A percentile compares a stretch with the other conserved stretches of the same genome.
Conservation (phyloP, 2,113 vertebrate genomes). For the Electrona antarctica region DNA sequence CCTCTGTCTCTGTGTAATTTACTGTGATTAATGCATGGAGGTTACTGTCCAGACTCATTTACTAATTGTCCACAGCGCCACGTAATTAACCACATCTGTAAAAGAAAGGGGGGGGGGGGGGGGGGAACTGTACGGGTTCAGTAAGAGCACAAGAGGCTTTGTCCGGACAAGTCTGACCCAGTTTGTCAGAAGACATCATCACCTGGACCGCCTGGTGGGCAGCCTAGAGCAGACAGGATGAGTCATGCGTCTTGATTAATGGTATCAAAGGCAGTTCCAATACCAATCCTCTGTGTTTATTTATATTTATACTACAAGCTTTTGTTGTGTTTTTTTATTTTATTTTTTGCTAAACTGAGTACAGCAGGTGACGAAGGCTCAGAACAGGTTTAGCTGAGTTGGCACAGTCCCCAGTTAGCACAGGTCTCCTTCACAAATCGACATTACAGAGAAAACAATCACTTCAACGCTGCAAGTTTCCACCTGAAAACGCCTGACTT, state of each 20-base stretch:
- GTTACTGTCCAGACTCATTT: constrained; percentile 79
- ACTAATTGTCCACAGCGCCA: constrained; percentile 72
- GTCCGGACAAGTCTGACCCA: constrained; percentile 15
- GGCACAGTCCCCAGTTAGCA: too few species aligned
- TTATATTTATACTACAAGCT: neutral
- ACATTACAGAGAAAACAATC: constrained; percentile 20
- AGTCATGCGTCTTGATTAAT: neutral
- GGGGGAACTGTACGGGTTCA: constrained; percentile 30
- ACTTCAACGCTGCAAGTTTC: constrained; percentile 32
- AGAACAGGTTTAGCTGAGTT: neutral
- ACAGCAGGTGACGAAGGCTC: neutral
- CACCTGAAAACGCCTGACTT: constrained; percentile 28
- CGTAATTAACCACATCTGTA: constrained; percentile 77
- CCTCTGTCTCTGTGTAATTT: constrained; percentile 81
- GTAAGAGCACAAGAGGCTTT: constrained; percentile 17
- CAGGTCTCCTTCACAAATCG: too few species aligned
- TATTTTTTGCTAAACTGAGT: constrained; percentile 5
- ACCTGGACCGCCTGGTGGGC: constrained; percentile 4
- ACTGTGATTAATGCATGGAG: constrained; percentile 81
- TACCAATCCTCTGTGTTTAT: neutral
- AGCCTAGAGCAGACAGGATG: neutral
- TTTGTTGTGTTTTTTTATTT: constrained; percentile 4
- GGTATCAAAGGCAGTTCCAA: neutral
- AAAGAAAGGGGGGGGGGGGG: constrained; percentile 30
- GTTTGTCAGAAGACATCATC: constrained; percentile 9